phyloP scores from a whole-genome alignment of 2,797 vertebrate genomes.

The Megalops cyprinoides region DNA sequence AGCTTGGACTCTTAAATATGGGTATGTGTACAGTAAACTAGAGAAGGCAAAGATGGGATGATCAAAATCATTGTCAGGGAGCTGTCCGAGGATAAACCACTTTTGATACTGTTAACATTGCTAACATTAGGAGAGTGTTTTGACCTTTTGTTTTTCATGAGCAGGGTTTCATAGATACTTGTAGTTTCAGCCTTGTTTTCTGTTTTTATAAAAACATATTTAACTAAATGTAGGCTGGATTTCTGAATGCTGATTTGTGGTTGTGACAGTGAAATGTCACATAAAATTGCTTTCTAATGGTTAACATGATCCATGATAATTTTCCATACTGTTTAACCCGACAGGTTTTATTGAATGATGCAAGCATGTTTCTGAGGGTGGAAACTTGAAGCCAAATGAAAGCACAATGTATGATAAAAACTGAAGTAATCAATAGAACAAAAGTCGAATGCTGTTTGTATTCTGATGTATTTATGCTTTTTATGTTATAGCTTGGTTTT shows the following conservation, averaged over 20 bases:
- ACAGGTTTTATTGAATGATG: background rate
- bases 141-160: background rate
- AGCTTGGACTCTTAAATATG: too few relatives aligned
- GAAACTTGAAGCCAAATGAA: background rate
- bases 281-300: background rate
- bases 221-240: too few relatives aligned
- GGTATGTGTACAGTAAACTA: background rate
- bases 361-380: too few relatives aligned
- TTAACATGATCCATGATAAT: background rate
- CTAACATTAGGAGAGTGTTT: background rate
- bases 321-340: background rate
- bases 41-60: background rate
- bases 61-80: background rate
- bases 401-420: background rate
- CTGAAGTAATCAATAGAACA: background rate
- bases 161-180: background rate
- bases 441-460: background rate
- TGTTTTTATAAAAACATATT: conserved; percentile 7
- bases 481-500: background rate
- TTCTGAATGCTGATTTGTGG: too few relatives aligned
- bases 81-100: background rate
- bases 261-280: too few relatives aligned
- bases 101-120: background rate
- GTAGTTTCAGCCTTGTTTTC: background rate
- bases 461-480: background rate